phyloP scores from a whole-genome alignment of 2,888 invertebrate species.

The Nemotelus pantherinus region DNA sequence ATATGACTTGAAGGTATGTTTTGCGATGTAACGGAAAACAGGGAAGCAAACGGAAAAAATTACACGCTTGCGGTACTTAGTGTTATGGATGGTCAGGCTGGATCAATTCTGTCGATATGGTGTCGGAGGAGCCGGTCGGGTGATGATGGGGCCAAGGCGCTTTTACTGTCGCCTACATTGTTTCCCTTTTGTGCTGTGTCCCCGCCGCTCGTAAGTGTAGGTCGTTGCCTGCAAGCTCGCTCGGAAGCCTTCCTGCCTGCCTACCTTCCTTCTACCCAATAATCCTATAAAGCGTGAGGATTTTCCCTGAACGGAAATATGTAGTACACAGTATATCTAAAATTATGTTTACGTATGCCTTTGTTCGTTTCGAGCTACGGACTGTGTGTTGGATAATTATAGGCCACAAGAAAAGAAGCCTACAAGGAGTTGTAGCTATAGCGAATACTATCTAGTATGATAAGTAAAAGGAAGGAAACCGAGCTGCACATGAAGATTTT shows the following conservation, averaged over 20 bases:
- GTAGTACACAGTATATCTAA: slow-evolving; percentile 8
- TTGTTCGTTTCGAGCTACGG: too few relatives aligned
- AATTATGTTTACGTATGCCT: slow-evolving; percentile 1
- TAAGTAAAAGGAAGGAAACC: not conserved
- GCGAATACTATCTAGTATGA: too few relatives aligned
- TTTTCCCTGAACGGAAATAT: slow-evolving; percentile 42
- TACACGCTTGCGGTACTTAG: slow-evolving; percentile 23
- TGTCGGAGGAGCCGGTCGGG: not conserved
- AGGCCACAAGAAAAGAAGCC: not conserved
- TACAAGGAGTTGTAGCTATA: not conserved
- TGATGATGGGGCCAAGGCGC: slow-evolving; percentile 27
- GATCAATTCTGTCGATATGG: not conserved
- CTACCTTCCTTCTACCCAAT: slow-evolving; percentile 31
- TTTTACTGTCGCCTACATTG: slow-evolving; percentile 9
- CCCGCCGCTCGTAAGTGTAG: not conserved
- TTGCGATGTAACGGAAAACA: slow-evolving; percentile 1
- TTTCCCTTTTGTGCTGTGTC: slow-evolving; percentile 23
- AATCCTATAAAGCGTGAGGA: slow-evolving; percentile 41
- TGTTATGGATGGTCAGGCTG: slow-evolving; percentile 19
- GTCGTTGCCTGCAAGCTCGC: not conserved
- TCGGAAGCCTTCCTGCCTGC: too few relatives aligned
- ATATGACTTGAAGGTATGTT: slow-evolving; percentile 23
- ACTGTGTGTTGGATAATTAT: not conserved
- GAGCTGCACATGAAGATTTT: not conserved
- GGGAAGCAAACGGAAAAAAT: slow-evolving; percentile 9